Evolutionary conservation across 2,888 invertebrate genomes (phyloP).

Genomic region (Lutraria lutraria): DNA sequence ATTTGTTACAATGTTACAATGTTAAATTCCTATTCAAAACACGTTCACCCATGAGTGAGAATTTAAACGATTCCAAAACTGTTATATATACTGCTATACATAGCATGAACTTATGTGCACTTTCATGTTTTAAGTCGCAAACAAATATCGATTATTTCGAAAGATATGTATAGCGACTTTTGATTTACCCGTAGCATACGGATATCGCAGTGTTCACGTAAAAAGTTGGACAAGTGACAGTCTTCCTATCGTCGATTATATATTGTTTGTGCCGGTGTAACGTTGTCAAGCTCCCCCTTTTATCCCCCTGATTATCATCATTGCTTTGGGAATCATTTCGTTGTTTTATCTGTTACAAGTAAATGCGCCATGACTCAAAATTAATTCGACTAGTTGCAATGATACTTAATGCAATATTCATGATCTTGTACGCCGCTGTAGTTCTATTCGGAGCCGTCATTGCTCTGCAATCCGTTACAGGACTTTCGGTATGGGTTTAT

Average conservation of each 20-base stretch:
- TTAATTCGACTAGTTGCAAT: constrained; percentile 46
- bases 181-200: no score
- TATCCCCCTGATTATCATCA: constrained; percentile 48
- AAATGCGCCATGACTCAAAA: constrained; percentile 40
- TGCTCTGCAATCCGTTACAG: constrained; percentile 54
- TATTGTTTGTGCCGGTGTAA: constrained; percentile 37
- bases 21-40: no score
- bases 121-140: no score
- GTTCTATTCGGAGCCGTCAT: constrained; percentile 56
- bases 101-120: no score
- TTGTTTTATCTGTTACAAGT: constrained; percentile 59
- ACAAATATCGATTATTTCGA: no score
- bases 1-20: no score
- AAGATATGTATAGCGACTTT: no score
- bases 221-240: background rate
- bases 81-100: no score
- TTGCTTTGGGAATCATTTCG: constrained; percentile 56
- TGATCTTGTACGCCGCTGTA: constrained; percentile 52
- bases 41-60: no score
- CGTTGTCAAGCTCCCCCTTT: constrained; percentile 55
- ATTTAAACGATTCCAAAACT: no score
- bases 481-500: constrained; percentile 39
- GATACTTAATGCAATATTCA: constrained; percentile 41
- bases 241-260: constrained; percentile 36
- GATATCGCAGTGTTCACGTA: no score